Percentiles rank a stretch among this genome's conserved stretches.
phyloP scores from a whole-genome alignment of 2,888 invertebrate genomes.

The Heliconius erato region DNA sequence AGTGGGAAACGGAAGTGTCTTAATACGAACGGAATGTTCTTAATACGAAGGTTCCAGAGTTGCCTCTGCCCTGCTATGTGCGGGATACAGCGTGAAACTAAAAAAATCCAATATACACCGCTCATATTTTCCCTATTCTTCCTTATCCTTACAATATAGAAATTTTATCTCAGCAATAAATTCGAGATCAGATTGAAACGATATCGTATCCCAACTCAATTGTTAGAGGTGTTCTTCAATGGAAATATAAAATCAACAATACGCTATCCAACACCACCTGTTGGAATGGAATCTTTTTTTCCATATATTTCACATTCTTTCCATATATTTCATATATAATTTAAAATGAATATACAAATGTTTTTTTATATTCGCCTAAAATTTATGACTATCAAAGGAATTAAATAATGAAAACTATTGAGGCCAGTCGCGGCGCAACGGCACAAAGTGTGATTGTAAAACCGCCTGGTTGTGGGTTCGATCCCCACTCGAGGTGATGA shows the following conservation, averaged over 20 bases:
- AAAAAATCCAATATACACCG: conserved; percentile 15
- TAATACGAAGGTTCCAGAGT: too few relatives aligned
- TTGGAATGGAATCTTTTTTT: conserved; percentile 8
- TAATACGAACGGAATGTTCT: too few relatives aligned
- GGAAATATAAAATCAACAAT: conserved; percentile 35
- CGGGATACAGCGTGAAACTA: background rate
- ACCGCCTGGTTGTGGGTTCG: too few relatives aligned
- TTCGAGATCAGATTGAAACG: conserved; percentile 42
- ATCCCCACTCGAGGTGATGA: too few relatives aligned
- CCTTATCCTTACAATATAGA: conserved; percentile 17
- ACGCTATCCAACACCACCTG: conserved; percentile 27
- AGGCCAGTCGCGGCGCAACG: too few relatives aligned
- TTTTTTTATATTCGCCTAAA: background rate
- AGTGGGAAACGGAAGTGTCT: too few relatives aligned
- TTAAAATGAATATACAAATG: background rate
- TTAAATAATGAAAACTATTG: too few relatives aligned
- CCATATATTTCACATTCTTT: background rate
- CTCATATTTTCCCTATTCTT: conserved; percentile 18
- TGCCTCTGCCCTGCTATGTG: too few relatives aligned
- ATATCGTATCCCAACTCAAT: conserved; percentile 40
- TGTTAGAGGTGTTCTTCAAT: conserved; percentile 31
- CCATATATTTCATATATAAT: background rate
- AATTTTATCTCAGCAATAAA: conserved; percentile 37
- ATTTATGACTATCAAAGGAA: too few relatives aligned
- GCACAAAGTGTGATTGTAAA: too few relatives aligned